Evolutionary conservation across 1,140 invertebrate genomes (phyloP), one percentile per base, ranked within the genome.

Genomic region (Ceratitis capitata): DNA sequence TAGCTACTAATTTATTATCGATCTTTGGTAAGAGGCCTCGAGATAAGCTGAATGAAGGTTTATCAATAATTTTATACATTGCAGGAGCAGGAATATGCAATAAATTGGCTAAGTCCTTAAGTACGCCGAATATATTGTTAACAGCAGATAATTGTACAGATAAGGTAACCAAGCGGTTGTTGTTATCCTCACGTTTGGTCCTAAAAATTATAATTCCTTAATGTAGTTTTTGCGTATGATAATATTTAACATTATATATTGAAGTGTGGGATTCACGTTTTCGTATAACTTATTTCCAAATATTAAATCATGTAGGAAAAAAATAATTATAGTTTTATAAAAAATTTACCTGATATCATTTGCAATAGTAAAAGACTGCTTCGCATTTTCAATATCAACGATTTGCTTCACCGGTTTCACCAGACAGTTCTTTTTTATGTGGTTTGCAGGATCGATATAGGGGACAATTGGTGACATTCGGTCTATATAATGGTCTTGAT

Each of bases 91-190:
- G 95, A 89, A 99, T 97, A 88, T 98, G 96, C 84, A 99, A 92
- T 88, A 99, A 95, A 91, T 98, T 97, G 6, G 98, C 97, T 87
- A 99, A 94, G 92, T 97, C 96, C 88, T 96, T 94, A 32, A 99
- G 93, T 85, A 99, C 97, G 74, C 96, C 96, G 87, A 97, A 94
- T 87, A 99, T 98, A 91, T 99, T 97, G 92, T 98, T 97, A 14
- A 97, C 97, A 83, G 97, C 96, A 12, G 97, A 97, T 45, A 98
- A 92, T 7, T 98, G 99, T 86, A 99, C 92, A 7, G 98, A 98
- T 14, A 99, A 97, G 32, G 97, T 97, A 61, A 99, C 96, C 93
- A 98, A 94, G 95, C 88, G 94, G 92, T 91, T 93, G 92, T 88
- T 92, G 93, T 92, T 92, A 94, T 92, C 94, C 94, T 92, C 49